Evolutionary conservation across 1,140 invertebrate genomes (phyloP).

Genomic region (Orussus abietinus): DNA sequence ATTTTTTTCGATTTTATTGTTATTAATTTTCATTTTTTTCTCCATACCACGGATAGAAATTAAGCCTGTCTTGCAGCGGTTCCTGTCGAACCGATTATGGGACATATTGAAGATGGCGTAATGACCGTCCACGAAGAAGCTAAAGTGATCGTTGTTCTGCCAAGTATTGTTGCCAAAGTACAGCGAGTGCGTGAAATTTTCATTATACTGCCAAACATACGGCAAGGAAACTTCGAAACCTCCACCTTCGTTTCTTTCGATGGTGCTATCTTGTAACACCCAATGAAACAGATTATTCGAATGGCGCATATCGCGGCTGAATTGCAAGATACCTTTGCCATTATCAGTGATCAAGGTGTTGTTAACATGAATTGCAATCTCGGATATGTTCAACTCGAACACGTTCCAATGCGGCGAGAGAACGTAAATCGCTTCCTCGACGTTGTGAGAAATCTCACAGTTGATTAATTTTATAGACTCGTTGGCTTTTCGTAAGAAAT

Average conservation of each 20-base stretch:
- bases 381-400: constrained; percentile 74
- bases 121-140: constrained; percentile 83
- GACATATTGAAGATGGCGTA: constrained; percentile 83
- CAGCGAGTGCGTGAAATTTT: constrained; percentile 89
- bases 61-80: constrained; percentile 77
- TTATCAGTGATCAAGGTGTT: constrained; percentile 79
- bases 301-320: constrained; percentile 82
- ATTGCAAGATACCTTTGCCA: constrained; percentile 79
- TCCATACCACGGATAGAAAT: constrained; percentile 93
- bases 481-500: constrained; percentile 82
- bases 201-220: constrained; percentile 93
- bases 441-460: constrained; percentile 77
- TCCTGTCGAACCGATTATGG: constrained; percentile 80
- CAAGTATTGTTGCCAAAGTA: constrained; percentile 85
- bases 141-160: constrained; percentile 80
- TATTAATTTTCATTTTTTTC: constrained; percentile 82
- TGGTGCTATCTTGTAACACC: constrained; percentile 80
- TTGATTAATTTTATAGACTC: constrained; percentile 77
- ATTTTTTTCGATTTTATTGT: constrained; percentile 78
- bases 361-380: constrained; percentile 83
- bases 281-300: constrained; percentile 96
- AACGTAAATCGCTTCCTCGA: constrained; percentile 74
- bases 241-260: constrained; percentile 77
- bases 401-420: constrained; percentile 83
- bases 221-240: constrained; percentile 84